These are phyloP conservation scores for Dufourea novaeangliae DNA, from an alignment of 1,140 invertebrate genomes.

Conservation along the genomic window DNA sequence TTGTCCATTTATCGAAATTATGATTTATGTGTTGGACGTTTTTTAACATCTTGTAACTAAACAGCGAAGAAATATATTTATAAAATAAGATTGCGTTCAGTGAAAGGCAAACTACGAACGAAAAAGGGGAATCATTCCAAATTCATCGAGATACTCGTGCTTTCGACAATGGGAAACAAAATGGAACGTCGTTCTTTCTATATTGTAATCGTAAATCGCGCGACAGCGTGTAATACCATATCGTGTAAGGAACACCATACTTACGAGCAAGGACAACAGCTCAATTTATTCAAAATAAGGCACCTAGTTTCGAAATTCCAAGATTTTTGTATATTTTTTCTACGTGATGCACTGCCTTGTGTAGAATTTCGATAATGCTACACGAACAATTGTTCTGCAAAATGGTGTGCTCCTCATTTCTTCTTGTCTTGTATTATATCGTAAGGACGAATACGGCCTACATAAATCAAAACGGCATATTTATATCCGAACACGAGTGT, in stretches of 20 bases:
- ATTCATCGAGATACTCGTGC: conserved; percentile 1
- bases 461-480: neutral
- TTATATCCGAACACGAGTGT: neutral
- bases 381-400: neutral
- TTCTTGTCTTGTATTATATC: neutral
- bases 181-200: conserved; percentile 11
- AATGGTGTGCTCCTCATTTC: neutral
- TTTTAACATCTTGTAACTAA: neutral
- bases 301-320: neutral
- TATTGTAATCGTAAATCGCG: conserved; percentile 16
- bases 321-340: conserved; percentile 14
- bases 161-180: neutral
- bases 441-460: conserved; percentile 19
- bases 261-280: neutral
- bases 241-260: neutral
- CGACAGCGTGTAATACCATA: neutral
- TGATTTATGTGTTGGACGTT: neutral
- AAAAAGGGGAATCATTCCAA: neutral
- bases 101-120: neutral
- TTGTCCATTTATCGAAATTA: neutral
- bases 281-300: neutral
- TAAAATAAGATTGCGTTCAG: neutral
- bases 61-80: conserved; percentile 9
- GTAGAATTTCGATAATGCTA: conserved; percentile 3
- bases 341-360: conserved; percentile 39